A percentile compares a stretch with the other conserved stretches of the same genome.
These are phyloP conservation scores for Amblyornis subalaris DNA, from an alignment of 2,113 vertebrate genomes.

Conservation along the genomic window DNA sequence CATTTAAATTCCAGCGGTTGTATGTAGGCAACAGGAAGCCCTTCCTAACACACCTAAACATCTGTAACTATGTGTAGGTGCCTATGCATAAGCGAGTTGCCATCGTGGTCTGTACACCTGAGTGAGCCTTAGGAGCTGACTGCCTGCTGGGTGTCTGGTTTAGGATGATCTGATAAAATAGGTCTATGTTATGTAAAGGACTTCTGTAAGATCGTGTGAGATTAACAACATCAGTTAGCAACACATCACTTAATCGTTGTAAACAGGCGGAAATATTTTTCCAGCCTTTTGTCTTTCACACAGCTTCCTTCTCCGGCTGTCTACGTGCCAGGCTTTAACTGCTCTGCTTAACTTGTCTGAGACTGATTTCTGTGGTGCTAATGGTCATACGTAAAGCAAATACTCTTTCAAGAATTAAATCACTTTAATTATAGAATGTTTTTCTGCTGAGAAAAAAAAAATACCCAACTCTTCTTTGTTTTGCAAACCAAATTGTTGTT, in stretches of 20 bases:
- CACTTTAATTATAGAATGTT: background rate
- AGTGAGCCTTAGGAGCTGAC: background rate
- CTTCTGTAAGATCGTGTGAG: background rate
- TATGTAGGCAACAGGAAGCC: background rate
- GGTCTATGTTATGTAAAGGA: background rate
- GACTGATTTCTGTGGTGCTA: background rate
- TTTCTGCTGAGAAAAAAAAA: background rate
- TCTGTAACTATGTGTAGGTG: fast-evolving
- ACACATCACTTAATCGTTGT: background rate
- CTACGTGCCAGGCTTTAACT: background rate
- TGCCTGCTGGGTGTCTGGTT: background rate
- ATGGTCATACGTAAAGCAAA: background rate
- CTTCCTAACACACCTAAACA: background rate
- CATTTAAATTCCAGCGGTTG: background rate
- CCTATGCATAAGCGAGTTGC: background rate
- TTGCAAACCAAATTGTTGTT: background rate
- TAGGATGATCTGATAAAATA: background rate
- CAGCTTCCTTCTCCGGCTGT: background rate
- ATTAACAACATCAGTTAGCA: background rate
- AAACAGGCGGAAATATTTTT: background rate
- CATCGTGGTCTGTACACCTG: background rate
- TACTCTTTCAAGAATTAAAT: background rate
- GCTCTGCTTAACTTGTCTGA: background rate
- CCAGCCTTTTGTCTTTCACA: background rate
- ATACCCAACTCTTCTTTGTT: background rate